Evolutionary conservation across 1,140 invertebrate genomes (phyloP).

Genomic region (Lordiphosa collinella): DNA sequence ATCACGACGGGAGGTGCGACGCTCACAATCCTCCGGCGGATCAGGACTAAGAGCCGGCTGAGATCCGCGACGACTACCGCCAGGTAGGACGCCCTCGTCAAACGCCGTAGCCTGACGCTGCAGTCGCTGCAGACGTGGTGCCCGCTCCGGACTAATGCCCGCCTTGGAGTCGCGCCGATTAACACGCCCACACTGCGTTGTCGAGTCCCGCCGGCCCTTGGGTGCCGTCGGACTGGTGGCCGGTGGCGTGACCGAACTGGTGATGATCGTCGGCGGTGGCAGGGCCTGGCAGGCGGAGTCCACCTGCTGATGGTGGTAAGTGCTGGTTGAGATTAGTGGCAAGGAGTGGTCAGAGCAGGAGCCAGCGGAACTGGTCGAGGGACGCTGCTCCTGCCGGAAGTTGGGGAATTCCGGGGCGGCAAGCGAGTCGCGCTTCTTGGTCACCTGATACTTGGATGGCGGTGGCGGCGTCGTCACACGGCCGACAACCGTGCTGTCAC

Average conservation of each 20-base stretch:
- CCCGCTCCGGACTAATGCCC: constrained; percentile 84
- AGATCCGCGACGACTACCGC: constrained; percentile 86
- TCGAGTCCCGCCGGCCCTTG: constrained; percentile 88
- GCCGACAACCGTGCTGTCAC: constrained; percentile 82
- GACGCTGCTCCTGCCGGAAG: constrained; percentile 84
- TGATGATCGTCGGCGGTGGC: constrained; percentile 89
- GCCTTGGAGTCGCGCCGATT: constrained; percentile 85
- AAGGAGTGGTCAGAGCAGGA: constrained; percentile 82
- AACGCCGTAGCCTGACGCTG: constrained; percentile 92
- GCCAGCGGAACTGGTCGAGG: constrained; percentile 88
- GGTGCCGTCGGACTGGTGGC: constrained; percentile 85
- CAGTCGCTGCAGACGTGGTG: constrained; percentile 85
- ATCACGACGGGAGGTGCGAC: constrained; percentile 88
- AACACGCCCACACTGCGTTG: constrained; percentile 87
- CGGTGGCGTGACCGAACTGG: constrained; percentile 89
- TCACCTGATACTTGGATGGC: constrained; percentile 83
- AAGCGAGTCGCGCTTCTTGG: constrained; percentile 85
- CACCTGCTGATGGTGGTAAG: constrained; percentile 77
- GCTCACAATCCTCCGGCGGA: constrained; percentile 81
- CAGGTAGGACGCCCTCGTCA: constrained; percentile 89
- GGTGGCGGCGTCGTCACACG: constrained; percentile 81
- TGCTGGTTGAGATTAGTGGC: constrained; percentile 77
- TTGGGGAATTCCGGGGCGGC: constrained; percentile 80
- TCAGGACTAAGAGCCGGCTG: constrained; percentile 91
- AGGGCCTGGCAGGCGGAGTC: constrained; percentile 83